A percentile compares a stretch with the other conserved stretches of the same genome.
phyloP scores from a whole-genome alignment of 1,140 invertebrate genomes.

The Globodera rostochiensis region DNA sequence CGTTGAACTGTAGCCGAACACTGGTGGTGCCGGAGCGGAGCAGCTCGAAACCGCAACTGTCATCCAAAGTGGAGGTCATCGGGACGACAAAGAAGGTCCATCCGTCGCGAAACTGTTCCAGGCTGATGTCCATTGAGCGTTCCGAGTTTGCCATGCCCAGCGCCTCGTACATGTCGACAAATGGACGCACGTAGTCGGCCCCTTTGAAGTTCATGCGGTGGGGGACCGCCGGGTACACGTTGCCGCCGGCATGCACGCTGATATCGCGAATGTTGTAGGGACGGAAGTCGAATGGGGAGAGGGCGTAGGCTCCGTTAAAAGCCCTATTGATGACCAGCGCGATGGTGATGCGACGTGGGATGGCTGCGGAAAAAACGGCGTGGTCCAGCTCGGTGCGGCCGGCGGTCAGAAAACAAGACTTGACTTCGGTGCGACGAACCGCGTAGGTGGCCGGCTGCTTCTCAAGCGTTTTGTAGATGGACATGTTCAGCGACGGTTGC shows the following conservation, averaged over 20 bases:
- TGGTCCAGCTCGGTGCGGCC: constrained; percentile 34
- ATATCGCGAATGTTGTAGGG: constrained; percentile 30
- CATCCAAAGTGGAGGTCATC: constrained; percentile 26
- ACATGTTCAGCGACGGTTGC: constrained; percentile 33
- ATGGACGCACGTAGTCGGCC: constrained; percentile 18
- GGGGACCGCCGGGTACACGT: constrained; percentile 23
- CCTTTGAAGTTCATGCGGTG: constrained; percentile 23
- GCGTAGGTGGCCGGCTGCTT: constrained; percentile 7
- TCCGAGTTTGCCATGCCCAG: constrained; percentile 25
- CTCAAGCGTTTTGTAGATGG: constrained; percentile 21
- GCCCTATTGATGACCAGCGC: constrained; percentile 12
- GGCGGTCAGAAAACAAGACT: constrained; percentile 17
- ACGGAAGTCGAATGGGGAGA: constrained; percentile 33
- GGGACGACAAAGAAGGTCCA: constrained; percentile 30
- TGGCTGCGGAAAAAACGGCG: neutral
- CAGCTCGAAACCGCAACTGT: constrained; percentile 27
- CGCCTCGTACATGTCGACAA: constrained; percentile 37
- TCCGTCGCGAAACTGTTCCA: constrained; percentile 24
- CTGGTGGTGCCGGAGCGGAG: constrained; percentile 24
- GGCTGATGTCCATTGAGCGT: constrained; percentile 27
- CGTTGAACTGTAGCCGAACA: constrained; percentile 22
- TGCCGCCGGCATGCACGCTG: constrained; percentile 14
- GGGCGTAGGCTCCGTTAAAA: constrained; percentile 18
- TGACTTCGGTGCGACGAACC: constrained; percentile 27
- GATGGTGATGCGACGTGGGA: constrained; percentile 31